Evolutionary conservation across 1,140 invertebrate species (phyloP), one percentile per base, ranked within the genome.

Genomic region (Nebria ingens): DNA sequence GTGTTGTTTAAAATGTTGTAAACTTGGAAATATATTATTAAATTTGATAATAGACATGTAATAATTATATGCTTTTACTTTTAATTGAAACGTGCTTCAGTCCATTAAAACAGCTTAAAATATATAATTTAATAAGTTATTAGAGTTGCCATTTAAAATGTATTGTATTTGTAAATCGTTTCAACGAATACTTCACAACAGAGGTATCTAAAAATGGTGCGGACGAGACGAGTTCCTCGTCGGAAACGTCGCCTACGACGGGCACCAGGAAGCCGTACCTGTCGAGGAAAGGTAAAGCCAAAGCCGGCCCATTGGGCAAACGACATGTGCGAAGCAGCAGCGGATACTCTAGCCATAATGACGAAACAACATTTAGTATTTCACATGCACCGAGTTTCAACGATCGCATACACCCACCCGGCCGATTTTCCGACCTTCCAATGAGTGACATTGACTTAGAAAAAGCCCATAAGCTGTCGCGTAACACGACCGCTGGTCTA

Each of bases 301-400:
- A 80, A 62, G 71, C 71, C 53, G 73, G 71, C 40, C 76, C 68
- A 60, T 54, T 69, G 20, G 62, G 74, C 51, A 76, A 77, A 64
- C 66, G 82, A 13, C 81, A 85, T 62, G 82, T 86, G 52, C 75
- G 85, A 56, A 85, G 82, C 62, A 85, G 82, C 64, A 84, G 81
- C 68, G 84, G 83, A 6, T 87, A 87, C 65, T 84, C 83, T 56
- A 86, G 83, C 70, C 84, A 87, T 70, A 86, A 85, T 63, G 85
- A 87, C 68, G 85, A 87, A 71, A 87, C 84, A 45, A 86, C 84
- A n/a, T 87, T 87, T 73, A 84, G 81, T 74, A 83, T 84, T 77
- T 83, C 82, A 61, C 83, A 84, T 69, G 81, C 81, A 71, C 80
- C 80, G 61, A 82, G 80, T 68, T 85, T 84, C 76, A 82, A 81